Conservation (phyloP, 2,113 vertebrate species). For the Epinephelus cyanopodus region DNA sequence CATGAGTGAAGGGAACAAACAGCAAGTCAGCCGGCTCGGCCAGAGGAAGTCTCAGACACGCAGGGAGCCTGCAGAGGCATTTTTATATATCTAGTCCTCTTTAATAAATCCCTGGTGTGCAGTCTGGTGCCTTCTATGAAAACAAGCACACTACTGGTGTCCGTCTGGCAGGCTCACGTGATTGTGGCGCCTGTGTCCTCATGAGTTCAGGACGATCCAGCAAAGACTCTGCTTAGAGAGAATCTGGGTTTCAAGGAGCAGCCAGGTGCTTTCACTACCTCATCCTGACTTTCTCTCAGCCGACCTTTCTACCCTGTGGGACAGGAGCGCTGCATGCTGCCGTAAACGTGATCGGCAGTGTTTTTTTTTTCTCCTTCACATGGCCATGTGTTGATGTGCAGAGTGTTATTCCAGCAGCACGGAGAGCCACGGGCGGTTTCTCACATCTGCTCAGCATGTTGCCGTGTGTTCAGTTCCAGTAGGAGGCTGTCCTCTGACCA, state of each 20-base stretch:
- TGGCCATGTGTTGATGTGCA: constrained; percentile 49
- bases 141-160: background rate
- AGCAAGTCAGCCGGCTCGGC: background rate
- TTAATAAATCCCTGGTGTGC: background rate
- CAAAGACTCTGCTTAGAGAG: constrained; percentile 5
- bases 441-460: constrained; percentile 66
- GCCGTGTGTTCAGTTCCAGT: constrained; percentile 12
- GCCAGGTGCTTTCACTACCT: constrained; percentile 26
- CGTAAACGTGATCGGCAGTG: constrained; percentile 41
- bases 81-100: background rate
- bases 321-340: constrained; percentile 41
- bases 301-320: constrained; percentile 33
- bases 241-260: background rate
- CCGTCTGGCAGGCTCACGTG: background rate
- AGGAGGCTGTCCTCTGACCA: constrained; percentile 18
- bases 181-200: background rate
- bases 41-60: background rate
- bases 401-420: constrained; percentile 60
- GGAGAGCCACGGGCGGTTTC: constrained; percentile 37
- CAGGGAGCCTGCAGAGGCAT: background rate
- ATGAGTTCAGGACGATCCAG: constrained; percentile 8
- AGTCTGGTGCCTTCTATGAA: background rate
- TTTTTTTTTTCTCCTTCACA: constrained; percentile 44
- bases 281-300: constrained; percentile 11
- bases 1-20: background rate